These are phyloP conservation scores for Emydoidea blandingii DNA, from an alignment of 2,797 vertebrate species.

Conservation along the genomic window DNA sequence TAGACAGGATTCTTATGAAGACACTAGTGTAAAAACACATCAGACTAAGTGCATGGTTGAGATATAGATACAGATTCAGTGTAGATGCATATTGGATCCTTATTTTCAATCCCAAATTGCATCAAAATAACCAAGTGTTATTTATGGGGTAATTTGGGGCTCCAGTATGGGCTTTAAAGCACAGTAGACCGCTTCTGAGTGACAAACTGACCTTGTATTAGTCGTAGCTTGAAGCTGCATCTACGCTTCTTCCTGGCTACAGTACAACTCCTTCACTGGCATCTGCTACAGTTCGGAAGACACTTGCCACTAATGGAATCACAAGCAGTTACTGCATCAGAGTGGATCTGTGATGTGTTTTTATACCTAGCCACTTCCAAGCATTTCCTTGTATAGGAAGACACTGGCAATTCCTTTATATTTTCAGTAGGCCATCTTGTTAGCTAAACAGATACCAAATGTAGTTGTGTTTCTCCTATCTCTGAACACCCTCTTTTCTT, in stretches of 20 bases:
- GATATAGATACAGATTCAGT: neutral
- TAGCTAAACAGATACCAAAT: neutral
- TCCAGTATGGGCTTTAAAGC: neutral
- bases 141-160: neutral
- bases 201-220: neutral
- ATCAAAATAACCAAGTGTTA: neutral
- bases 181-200: neutral
- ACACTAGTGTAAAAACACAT: neutral
- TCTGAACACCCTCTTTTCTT: neutral
- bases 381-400: neutral
- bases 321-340: neutral
- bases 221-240: neutral
- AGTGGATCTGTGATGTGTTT: neutral
- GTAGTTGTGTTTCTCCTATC: neutral
- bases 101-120: rapidly evolving
- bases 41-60: neutral
- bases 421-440: neutral
- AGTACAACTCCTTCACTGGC: neutral
- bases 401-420: neutral
- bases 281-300: neutral
- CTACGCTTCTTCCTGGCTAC: neutral
- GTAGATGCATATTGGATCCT: neutral
- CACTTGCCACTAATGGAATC: neutral
- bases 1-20: too few species aligned
- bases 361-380: neutral